Conservation (phyloP, 2,113 vertebrate genomes). For the Prietella phreatophila region DNA sequence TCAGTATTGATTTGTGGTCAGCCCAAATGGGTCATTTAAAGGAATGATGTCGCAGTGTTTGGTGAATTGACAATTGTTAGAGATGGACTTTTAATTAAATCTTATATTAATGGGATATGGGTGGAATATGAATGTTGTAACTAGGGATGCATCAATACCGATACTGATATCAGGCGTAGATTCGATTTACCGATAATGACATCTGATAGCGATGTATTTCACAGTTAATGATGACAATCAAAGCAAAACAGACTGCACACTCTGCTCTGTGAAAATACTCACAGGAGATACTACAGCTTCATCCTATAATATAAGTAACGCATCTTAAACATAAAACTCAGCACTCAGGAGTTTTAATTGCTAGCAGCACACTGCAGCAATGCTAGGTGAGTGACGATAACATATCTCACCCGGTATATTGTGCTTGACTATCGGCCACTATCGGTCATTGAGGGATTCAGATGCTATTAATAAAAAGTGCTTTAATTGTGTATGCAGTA, state of each 20-base stretch:
- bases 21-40: not conserved
- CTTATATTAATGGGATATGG: not conserved
- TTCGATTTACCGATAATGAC: not conserved
- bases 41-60: not conserved
- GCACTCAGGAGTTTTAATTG: not conserved
- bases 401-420: not conserved
- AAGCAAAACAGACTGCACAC: not conserved
- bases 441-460: not conserved
- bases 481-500: not conserved
- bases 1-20: conserved; percentile 35
- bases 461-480: too few species aligned
- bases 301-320: not conserved
- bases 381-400: not conserved
- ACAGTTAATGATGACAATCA: not conserved
- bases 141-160: not conserved
- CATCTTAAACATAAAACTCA: not conserved
- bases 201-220: not conserved
- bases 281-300: not conserved
- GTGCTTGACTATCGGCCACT: not conserved
- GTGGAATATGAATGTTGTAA: not conserved
- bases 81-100: conserved; percentile 11
- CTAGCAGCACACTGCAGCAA: not conserved
- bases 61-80: conserved; percentile 9
- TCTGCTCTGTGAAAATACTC: not conserved
- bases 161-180: not conserved